Percentiles rank a stretch among this genome's conserved stretches.
Evolutionary conservation across 2,113 vertebrate genomes (phyloP).

Genomic region (Pelvicachromis taeniatus): DNA sequence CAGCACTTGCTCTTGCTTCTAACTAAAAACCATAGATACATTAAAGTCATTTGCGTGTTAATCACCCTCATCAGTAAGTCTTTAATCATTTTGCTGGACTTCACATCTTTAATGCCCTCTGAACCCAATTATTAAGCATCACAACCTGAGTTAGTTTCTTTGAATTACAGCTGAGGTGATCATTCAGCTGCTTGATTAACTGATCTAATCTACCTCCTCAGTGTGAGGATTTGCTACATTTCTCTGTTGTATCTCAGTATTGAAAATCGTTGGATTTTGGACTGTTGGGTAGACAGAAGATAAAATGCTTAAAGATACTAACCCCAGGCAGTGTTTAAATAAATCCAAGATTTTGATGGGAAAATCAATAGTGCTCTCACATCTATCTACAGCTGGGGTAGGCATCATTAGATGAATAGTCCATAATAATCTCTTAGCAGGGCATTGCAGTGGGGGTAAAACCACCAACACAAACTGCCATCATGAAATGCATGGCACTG

Average conservation of each 20-base stretch:
- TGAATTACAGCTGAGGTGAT: not conserved
- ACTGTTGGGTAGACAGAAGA: not conserved
- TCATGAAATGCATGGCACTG: not conserved
- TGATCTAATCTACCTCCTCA: not conserved
- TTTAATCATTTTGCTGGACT: not conserved
- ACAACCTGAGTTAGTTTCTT: fast-evolving
- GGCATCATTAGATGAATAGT: fast-evolving
- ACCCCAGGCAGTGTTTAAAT: not conserved
- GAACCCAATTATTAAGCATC: not conserved
- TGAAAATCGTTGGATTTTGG: not conserved
- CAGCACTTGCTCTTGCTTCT: not conserved
- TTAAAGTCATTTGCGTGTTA: not conserved
- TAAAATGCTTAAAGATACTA: not conserved
- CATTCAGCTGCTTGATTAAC: not conserved
- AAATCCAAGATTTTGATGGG: not conserved
- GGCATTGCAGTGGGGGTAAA: not conserved
- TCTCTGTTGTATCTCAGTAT: not conserved
- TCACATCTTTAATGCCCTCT: not conserved
- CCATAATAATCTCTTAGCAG: not conserved
- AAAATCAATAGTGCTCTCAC: not conserved
- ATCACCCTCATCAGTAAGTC: not conserved
- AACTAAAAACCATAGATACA: not conserved
- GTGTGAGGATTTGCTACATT: not conserved
- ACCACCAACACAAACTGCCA: not conserved
- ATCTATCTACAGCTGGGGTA: not conserved